Evolutionary conservation across 2,113 vertebrate species (phyloP).

Genomic region (Oncorhynchus clarkii): DNA sequence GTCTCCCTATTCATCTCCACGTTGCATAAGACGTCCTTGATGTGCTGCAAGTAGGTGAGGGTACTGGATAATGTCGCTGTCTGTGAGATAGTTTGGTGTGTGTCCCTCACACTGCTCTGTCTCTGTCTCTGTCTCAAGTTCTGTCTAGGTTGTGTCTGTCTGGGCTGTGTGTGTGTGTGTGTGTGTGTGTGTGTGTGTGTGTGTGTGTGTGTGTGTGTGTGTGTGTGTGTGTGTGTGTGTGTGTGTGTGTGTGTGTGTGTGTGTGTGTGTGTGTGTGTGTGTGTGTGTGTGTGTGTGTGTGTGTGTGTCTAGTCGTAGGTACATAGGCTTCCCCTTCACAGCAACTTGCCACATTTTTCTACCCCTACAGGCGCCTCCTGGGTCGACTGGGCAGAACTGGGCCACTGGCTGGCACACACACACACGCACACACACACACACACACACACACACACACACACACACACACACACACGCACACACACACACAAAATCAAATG

Average conservation of each 20-base stretch:
- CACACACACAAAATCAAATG: background rate
- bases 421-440: background rate
- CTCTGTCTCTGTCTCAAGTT: slow-evolving; percentile 18
- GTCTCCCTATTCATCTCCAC: background rate
- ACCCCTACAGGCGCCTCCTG: slow-evolving; percentile 38
- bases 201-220: slow-evolving; percentile 14
- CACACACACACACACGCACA: background rate
- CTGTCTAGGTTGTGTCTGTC: slow-evolving; percentile 11
- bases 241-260: slow-evolving; percentile 2
- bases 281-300: slow-evolving; percentile 14
- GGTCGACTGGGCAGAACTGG: slow-evolving; percentile 11
- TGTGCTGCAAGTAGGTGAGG: background rate
- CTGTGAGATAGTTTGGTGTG: background rate
- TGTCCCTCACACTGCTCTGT: background rate
- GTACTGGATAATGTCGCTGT: background rate
- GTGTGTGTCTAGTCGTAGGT: slow-evolving; percentile 1
- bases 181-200: slow-evolving; percentile 4
- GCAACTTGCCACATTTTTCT: slow-evolving; percentile 61
- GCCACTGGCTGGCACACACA: background rate
- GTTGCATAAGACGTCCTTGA: background rate
- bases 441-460: background rate
- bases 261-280: slow-evolving; percentile 4
- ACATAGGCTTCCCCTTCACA: slow-evolving; percentile 43
- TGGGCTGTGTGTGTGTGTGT: slow-evolving; percentile 10
- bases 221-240: slow-evolving; percentile 5